Percentiles rank a stretch among this genome's conserved stretches.
Conservation (phyloP, 2,797 vertebrate genomes). For the Scleropages formosus region DNA sequence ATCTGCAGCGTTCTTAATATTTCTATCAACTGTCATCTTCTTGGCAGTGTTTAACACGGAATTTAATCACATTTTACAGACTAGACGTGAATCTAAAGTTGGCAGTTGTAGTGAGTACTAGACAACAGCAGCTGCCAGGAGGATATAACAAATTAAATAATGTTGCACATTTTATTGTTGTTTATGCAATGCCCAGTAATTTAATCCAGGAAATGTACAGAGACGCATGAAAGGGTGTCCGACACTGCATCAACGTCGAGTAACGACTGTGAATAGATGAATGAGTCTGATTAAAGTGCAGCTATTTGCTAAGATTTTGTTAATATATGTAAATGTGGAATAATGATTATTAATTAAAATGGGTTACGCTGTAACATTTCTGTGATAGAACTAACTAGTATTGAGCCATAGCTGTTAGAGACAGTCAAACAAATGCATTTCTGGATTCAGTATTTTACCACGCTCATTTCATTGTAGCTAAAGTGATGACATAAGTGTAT, state of each 20-base stretch:
- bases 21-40: conserved; percentile 42
- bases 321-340: not conserved
- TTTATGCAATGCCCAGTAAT: not conserved
- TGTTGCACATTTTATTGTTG: conserved; percentile 11
- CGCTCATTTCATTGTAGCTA: not conserved
- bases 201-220: not conserved
- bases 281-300: not conserved
- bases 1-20: conserved; percentile 33
- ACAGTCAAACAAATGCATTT: not conserved
- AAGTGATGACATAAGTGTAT: conserved; percentile 20
- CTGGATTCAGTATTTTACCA: not conserved
- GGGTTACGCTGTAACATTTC: not conserved
- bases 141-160: conserved; percentile 8
- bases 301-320: not conserved
- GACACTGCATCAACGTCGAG: not conserved
- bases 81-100: conserved; percentile 30
- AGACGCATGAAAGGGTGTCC: not conserved
- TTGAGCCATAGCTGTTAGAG: too few species aligned
- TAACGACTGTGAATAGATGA: not conserved
- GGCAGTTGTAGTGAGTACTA: conserved; percentile 22
- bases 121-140: conserved; percentile 27
- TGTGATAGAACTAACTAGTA: not conserved
- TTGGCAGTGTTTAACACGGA: conserved; percentile 33
- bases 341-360: conserved; percentile 1
- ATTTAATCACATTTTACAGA: conserved; percentile 43